These are phyloP conservation scores for Anodontia alba DNA, from an alignment of 2,888 invertebrate species.

Conservation along the genomic window DNA sequence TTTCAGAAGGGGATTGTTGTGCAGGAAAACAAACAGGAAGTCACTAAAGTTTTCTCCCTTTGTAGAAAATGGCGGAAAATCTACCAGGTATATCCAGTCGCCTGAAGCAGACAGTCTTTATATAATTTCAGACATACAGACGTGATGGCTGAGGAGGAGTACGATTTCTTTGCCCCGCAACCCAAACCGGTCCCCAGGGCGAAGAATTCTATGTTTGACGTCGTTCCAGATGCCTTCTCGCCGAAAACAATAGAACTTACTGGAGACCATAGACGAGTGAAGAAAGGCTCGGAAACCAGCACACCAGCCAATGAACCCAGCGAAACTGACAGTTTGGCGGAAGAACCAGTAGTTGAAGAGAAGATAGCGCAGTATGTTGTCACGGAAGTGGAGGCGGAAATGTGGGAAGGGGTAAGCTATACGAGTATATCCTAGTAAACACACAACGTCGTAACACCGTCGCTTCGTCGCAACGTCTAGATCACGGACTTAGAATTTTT, in stretches of 20 bases:
- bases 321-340: neutral
- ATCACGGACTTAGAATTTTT: too few species aligned
- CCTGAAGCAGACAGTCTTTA: too few species aligned
- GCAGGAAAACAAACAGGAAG: too few species aligned
- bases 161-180: slow-evolving; percentile 75
- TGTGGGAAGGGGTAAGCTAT: slow-evolving; percentile 62
- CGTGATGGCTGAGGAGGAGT: slow-evolving; percentile 70
- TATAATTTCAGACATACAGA: too few species aligned
- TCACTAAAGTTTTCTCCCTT: too few species aligned
- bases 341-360: slow-evolving; percentile 42
- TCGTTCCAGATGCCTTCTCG: slow-evolving; percentile 77
- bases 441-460: too few species aligned
- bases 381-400: slow-evolving; percentile 67
- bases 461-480: too few species aligned
- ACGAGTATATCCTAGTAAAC: too few species aligned
- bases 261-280: slow-evolving; percentile 58
- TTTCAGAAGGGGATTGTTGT: too few species aligned
- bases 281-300: slow-evolving; percentile 31
- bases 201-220: slow-evolving; percentile 74
- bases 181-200: slow-evolving; percentile 73
- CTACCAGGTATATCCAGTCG: too few species aligned
- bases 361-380: slow-evolving; percentile 54
- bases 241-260: slow-evolving; percentile 73
- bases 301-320: slow-evolving; percentile 21
- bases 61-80: too few species aligned